phyloP scores from a whole-genome alignment of 1,140 invertebrate genomes.

The Papilio helenus region DNA sequence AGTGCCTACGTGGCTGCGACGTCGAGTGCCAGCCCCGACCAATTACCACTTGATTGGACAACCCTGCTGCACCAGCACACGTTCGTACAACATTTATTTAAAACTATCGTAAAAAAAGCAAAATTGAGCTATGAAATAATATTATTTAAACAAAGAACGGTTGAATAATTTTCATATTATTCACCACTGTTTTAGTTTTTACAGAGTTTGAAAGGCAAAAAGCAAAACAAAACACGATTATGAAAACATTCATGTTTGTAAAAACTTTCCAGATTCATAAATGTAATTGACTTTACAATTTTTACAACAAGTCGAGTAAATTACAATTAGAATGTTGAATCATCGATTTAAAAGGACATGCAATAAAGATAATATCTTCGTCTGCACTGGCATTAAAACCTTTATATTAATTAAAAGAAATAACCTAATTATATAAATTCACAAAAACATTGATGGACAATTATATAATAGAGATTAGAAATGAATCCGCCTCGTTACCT shows the following conservation, averaged over 20 bases:
- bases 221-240: neutral
- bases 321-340: neutral
- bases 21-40: neutral
- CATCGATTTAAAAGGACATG: too few species aligned
- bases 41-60: neutral
- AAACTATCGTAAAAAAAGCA: neutral
- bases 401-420: too few species aligned
- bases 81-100: neutral
- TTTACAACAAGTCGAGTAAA: neutral
- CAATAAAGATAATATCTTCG: neutral
- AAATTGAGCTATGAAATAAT: too few species aligned
- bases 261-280: neutral
- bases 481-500: neutral
- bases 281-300: neutral
- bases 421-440: too few species aligned
- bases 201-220: neutral
- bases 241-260: neutral
- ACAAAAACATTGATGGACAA: neutral
- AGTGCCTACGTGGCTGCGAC: constrained; percentile 13
- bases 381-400: neutral
- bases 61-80: neutral
- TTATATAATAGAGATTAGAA: neutral
- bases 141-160: neutral
- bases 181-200: neutral
- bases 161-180: neutral